These are phyloP conservation scores for Coregonus clupeaformis DNA, from an alignment of 2,113 vertebrate species.

Conservation along the genomic window DNA sequence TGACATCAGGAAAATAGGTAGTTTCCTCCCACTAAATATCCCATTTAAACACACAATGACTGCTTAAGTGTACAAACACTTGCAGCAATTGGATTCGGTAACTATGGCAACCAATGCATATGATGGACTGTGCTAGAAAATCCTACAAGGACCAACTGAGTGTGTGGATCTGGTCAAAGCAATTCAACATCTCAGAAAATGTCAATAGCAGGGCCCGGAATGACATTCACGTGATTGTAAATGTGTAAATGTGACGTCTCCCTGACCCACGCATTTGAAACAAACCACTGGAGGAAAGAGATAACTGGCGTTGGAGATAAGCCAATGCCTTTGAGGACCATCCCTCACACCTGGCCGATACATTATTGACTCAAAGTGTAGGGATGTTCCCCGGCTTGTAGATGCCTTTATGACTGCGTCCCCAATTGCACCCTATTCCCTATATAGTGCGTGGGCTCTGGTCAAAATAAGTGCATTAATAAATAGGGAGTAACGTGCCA, in stretches of 20 bases:
- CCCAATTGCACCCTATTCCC: background rate
- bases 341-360: constrained; percentile 70
- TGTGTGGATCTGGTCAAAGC: background rate
- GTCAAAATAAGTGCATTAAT: no score
- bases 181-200: constrained; percentile 3
- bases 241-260: constrained; percentile 26
- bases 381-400: constrained; percentile 56
- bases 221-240: constrained; percentile 50
- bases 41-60: constrained; percentile 44
- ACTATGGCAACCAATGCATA: constrained; percentile 47
- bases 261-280: constrained; percentile 21
- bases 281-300: constrained; percentile 62
- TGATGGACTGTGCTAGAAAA: background rate
- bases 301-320: constrained; percentile 74
- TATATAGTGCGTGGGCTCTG: no score
- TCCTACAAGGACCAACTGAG: background rate
- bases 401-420: constrained; percentile 47
- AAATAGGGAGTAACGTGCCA: no score
- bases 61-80: background rate
- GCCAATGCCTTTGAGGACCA: constrained; percentile 70
- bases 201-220: constrained; percentile 67
- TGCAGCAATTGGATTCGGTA: constrained; percentile 39
- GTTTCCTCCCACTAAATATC: constrained; percentile 34
- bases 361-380: constrained; percentile 74
- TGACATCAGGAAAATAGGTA: constrained; percentile 25